Evolutionary conservation across 2,888 invertebrate genomes (phyloP), one percentile per base, ranked within the genome.

Genomic region (Rhabditoides inermis): DNA sequence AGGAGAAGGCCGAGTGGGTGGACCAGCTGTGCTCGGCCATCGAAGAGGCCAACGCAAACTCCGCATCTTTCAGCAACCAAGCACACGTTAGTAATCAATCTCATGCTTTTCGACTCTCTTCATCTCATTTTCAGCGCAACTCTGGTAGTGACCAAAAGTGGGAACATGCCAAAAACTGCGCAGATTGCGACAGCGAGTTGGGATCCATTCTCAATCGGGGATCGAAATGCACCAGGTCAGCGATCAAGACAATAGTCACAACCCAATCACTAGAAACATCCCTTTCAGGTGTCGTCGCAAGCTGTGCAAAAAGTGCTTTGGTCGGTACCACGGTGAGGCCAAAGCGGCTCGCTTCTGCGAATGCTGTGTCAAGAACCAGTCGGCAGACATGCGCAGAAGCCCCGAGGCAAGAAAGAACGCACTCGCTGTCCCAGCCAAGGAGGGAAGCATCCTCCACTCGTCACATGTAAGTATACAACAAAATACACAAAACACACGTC

Each of bases 291-390:
- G 73, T 47, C 53, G 45, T 25, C 60, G 65, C 25, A 64, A 68
- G 20, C 63, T 68, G 42, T 74, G 74, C 60, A 69, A 71, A 49
- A 70, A 70, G 41, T 74, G 74, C 47, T 71, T 73, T 39, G 72
- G 72, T 6, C 58, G 62, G 10, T 64, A 61, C 32, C 45, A 58
- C 23, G 56, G 53, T n/a, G 70, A 69, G 37, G 44, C 53, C 51
- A 61, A 72, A 53, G 58, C 56, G 50, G 51, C 50, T 30, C 20
- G 66, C 49, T 54, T 67, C 27, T 72, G 71, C 37, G 62, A 63
- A 44, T 53, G 50, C 1, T 71, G 70, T 42, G 55, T 64, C 1
- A 63, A 64, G 50, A 63, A 63, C 44, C n/a, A n/a, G n/a, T n/a
- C n/a, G n/a, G n/a, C n/a, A n/a, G n/a, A n/a, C n/a, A n/a, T n/a